phyloP scores from a whole-genome alignment of 2,888 invertebrate genomes.

The Apodemia duryi region DNA sequence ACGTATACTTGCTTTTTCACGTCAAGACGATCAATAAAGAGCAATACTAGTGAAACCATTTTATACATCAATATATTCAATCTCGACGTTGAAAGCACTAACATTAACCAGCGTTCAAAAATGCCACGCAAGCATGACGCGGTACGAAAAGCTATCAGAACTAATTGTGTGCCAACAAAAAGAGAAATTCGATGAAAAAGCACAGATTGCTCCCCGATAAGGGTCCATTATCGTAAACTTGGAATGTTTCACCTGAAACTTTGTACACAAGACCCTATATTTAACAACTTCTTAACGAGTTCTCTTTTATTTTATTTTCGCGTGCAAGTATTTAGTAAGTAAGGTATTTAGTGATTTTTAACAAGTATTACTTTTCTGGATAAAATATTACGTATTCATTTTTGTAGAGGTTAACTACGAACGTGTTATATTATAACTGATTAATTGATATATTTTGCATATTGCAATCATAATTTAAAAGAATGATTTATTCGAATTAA shows the following conservation, averaged over 20 bases:
- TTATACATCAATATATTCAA: slow-evolving; percentile 13
- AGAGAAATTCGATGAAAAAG: slow-evolving; percentile 63
- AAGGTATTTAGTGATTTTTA: slow-evolving; percentile 19
- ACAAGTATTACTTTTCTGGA: slow-evolving; percentile 18
- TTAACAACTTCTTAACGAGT: slow-evolving; percentile 46
- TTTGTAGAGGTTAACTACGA: background rate
- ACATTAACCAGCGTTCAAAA: slow-evolving; percentile 27
- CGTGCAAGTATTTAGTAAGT: slow-evolving; percentile 47
- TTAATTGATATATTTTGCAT: too few relatives aligned
- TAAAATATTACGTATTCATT: slow-evolving; percentile 6
- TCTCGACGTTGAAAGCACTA: slow-evolving; percentile 31
- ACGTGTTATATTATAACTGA: background rate
- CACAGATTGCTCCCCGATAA: slow-evolving; percentile 60
- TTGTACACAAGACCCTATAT: slow-evolving; percentile 53
- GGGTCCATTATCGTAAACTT: slow-evolving; percentile 63
- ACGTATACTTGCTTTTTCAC: background rate
- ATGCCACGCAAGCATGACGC: slow-evolving; percentile 55
- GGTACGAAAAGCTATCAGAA: slow-evolving; percentile 69
- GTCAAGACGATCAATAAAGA: slow-evolving; percentile 6
- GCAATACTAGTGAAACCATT: slow-evolving; percentile 1
- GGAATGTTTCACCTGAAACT: slow-evolving; percentile 54
- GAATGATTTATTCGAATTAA: too few relatives aligned
- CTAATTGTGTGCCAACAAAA: slow-evolving; percentile 72
- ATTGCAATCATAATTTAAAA: too few relatives aligned
- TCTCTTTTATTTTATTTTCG: slow-evolving; percentile 53